A percentile compares a stretch with the other conserved stretches of the same genome.
Conservation (phyloP, 2,797 vertebrate species). For the Anguilla pacifica region DNA sequence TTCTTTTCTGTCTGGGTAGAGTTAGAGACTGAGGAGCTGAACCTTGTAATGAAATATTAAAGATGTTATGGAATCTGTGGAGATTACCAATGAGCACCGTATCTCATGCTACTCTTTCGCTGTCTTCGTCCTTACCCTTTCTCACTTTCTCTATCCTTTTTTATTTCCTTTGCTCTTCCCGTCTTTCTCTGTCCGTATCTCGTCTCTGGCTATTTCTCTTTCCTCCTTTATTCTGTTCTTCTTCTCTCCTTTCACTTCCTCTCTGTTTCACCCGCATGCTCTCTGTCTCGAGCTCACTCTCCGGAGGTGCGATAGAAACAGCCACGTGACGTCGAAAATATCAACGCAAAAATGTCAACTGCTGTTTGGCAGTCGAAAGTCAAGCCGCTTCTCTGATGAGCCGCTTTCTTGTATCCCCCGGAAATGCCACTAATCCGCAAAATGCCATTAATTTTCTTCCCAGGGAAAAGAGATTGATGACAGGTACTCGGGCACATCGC, state of each 20-base stretch:
- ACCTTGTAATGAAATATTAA: constrained; percentile 80
- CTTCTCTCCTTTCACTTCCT: constrained; percentile 20
- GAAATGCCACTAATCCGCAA: no score
- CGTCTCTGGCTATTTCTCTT: constrained; percentile 28
- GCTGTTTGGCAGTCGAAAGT: neutral
- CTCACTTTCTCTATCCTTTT: constrained; percentile 29
- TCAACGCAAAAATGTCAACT: neutral
- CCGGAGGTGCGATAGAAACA: neutral
- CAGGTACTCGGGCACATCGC: neutral
- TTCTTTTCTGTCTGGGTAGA: constrained; percentile 61
- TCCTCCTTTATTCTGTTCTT: constrained; percentile 34
- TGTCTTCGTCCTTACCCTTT: constrained; percentile 34
- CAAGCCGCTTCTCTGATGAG: neutral
- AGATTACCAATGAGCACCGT: constrained; percentile 60
- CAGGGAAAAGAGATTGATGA: neutral
- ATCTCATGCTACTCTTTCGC: constrained; percentile 29
- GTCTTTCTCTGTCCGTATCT: constrained; percentile 1
- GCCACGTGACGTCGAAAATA: neutral
- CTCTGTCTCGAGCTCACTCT: constrained; percentile 8
- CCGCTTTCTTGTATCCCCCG: neutral
- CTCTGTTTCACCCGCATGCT: constrained; percentile 7
- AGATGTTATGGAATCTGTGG: constrained; percentile 70
- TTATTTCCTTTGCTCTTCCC: constrained; percentile 15
- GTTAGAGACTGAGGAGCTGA: constrained; percentile 61
- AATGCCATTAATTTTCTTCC: no score